These are phyloP conservation scores for Andrena minutula DNA, from an alignment of 2,888 invertebrate species.

Conservation along the genomic window DNA sequence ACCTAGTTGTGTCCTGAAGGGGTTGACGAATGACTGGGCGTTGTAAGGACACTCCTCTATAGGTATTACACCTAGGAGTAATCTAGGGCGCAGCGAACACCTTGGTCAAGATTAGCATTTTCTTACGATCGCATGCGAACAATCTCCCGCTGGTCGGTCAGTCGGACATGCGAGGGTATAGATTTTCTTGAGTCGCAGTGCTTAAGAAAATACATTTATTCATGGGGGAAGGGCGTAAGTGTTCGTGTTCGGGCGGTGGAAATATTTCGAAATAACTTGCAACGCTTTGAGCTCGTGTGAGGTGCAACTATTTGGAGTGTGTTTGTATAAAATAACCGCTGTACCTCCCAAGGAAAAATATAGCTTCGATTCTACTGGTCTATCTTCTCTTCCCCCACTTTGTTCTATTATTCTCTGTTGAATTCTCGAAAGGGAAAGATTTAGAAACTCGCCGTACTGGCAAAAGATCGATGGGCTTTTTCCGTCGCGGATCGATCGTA, in stretches of 20 bases:
- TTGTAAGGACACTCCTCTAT: not conserved
- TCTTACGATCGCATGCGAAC: conserved; percentile 73
- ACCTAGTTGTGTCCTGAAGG: conserved; percentile 26
- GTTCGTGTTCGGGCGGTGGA: not conserved
- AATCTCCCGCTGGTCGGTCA: conserved; percentile 59
- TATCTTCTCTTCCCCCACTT: no score
- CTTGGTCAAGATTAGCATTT: conserved; percentile 73
- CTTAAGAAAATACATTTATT: conserved; percentile 17
- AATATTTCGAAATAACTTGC: no score
- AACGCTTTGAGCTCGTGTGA: no score
- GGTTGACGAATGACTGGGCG: conserved; percentile 35
- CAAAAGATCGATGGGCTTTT: not conserved
- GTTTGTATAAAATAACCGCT: no score
- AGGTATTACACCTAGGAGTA: conserved; percentile 6
- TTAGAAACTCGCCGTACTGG: not conserved
- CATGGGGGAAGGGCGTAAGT: not conserved
- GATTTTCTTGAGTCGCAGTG: conserved; percentile 69
- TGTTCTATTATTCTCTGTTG: no score
- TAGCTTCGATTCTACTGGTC: no score
- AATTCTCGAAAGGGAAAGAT: not conserved
- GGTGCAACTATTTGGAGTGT: not conserved
- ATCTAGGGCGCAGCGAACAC: conserved; percentile 52
- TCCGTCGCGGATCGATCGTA: not conserved
- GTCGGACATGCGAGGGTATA: conserved; percentile 74
- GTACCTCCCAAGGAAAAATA: no score